Percentiles rank a stretch among this genome's conserved stretches.
phyloP scores from a whole-genome alignment of 1,140 invertebrate genomes.

The Papilio helenus region DNA sequence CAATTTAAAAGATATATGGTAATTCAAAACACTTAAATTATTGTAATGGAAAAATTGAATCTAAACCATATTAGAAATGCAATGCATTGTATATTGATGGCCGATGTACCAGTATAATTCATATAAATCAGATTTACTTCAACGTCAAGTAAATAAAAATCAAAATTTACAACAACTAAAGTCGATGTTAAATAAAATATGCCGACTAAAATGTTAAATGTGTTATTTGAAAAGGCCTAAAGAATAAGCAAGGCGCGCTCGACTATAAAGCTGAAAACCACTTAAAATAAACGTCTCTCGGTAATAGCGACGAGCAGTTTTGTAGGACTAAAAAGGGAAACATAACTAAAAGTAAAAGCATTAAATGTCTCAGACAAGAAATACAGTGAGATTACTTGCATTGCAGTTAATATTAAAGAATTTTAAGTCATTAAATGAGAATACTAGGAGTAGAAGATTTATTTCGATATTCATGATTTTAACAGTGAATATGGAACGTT shows the following conservation, averaged over 20 bases:
- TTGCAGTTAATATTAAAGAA: conserved; percentile 31
- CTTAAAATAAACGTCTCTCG: conserved; percentile 30
- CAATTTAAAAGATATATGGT: neutral
- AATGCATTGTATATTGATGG: neutral
- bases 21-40: neutral
- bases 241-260: conserved; percentile 29
- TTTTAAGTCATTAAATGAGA: conserved; percentile 27
- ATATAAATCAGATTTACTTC: neutral
- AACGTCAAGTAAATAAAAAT: neutral
- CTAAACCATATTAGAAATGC: too few species aligned
- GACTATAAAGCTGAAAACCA: conserved; percentile 27
- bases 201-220: conserved; percentile 5
- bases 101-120: neutral
- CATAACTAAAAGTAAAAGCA: conserved; percentile 36
- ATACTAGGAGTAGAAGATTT: conserved; percentile 13
- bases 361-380: conserved; percentile 37
- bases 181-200: conserved; percentile 14
- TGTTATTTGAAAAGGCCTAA: neutral
- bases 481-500: neutral
- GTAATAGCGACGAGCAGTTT: conserved; percentile 29
- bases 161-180: neutral
- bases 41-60: neutral
- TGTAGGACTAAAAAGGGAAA: conserved; percentile 31
- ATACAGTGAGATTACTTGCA: conserved; percentile 39
- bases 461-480: neutral